Evolutionary conservation across 2,113 vertebrate species (phyloP), one percentile per base, ranked within the genome.

Genomic region (Capreolus pygargus): DNA sequence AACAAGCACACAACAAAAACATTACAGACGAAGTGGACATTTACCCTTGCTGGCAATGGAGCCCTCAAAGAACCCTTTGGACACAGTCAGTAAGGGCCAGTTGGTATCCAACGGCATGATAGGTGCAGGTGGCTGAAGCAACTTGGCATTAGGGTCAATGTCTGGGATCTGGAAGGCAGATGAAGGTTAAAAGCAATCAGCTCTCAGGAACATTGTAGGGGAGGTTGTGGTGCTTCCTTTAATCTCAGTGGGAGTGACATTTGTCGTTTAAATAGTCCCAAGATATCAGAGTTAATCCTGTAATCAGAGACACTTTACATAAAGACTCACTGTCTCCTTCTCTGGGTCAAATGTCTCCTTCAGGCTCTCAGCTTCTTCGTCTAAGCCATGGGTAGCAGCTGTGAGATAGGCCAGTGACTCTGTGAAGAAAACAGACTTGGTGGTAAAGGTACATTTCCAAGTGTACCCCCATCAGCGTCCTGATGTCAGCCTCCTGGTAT

Each of bases 381-480:
- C 99, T 98, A 99, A 98, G 3, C 99, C 99, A 0, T 99, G 99
- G 8, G 99, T 99, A 78, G 99, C 99, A 30, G 99, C 99, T 0
- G 99, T 99, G 97, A 99, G 99, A 93, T 99, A 99, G 14, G 99
- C 99, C 98, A 99, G 96, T n/a, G 99, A 99, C 97, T 99, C 99
- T 99, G 98, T 0, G 87, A 79, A 4, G 27, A 83, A 60, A 97
- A 93, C 1, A 91, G 50, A 83, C 8, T 67, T 81, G 93, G 79
- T 88, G 74, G 55, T 45, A 61, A 1, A 76, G 76, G 27, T 43
- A 50, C 27, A 76, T 47, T 94, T 92, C 86, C 39, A 89, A 82
- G 86, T 60, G 33, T 36, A 85, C 39, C 39, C 36, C 70, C 17
- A n/a, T 4, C 52, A 23, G 25, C 27, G 16, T 28, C 47, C 33